Evolutionary conservation across 2,797 vertebrate genomes (phyloP), one percentile per base, ranked within the genome.

Genomic region (Arctocebus calabarensis): DNA sequence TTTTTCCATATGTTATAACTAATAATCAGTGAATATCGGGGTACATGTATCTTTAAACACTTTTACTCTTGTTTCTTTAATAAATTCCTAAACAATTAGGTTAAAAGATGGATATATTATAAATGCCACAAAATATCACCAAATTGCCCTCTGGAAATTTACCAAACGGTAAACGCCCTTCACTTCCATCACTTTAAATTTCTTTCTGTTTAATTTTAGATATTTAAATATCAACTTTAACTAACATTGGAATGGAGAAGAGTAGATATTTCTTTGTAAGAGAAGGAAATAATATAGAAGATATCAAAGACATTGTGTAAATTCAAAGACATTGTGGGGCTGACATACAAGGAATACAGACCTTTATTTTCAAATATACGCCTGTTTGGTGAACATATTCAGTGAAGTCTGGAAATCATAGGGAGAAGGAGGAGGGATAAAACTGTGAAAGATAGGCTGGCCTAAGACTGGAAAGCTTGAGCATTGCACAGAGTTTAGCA

Each of bases 251-350:
- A 64, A 70, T 84, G 11, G 61, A 52, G 23, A 37, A 37, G n/a
- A 57, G 40, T 66, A n/a, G 20, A 13, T 19, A 77, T 52, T 55
- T 84, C 73, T 81, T 88, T 79, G 45, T 55, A 59, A 45, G 14
- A 71, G 48, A 70, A 84, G 84, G 7, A 57, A 78, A 92, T 48
- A 94, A 57, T 73, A 92, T 34, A 94, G 48, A 84, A 57, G 6
- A 32, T 32, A 83, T 40, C 32, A 85, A n/a, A n/a, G n/a, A n/a
- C n/a, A n/a, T n/a, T n/a, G n/a, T n/a, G 61, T 66, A 73, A 14
- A 77, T 62, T 70, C 3, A 83, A 81, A 62, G 48, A 25, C 7
- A 45, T 71, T 32, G 37, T 52, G n/a, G 1, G 2, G 3, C 16
- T 52, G 17, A 45, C 4, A 20, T 71, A 59, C 83, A 84, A 88